Conservation (phyloP, 2,113 vertebrate species). For the Gila orcuttii region DNA sequence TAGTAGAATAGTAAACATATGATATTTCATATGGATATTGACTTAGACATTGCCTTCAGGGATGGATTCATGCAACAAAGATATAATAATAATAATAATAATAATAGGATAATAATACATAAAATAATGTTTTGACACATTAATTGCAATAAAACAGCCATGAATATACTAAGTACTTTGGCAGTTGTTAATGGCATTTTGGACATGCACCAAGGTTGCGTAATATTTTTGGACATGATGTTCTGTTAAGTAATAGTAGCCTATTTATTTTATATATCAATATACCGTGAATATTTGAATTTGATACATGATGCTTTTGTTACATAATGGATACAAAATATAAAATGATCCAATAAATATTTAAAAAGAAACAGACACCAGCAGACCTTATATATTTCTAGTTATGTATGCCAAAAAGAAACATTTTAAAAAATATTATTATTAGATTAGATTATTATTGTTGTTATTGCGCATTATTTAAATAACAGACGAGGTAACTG, state of each 20-base stretch:
- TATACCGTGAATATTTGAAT: not conserved
- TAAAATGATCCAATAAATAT: not conserved
- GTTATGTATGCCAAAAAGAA: not conserved
- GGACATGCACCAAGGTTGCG: not conserved
- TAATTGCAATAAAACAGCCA: not conserved
- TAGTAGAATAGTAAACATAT: not conserved
- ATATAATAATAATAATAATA: not conserved
- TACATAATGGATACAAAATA: not conserved
- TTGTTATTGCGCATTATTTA: conserved; percentile 1
- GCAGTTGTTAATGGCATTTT: not conserved
- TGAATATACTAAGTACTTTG: not conserved
- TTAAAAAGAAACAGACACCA: not conserved
- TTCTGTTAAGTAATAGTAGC: not conserved
- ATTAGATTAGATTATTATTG: not conserved
- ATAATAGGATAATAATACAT: not conserved
- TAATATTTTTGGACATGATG: not conserved
- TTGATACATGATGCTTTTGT: not conserved
- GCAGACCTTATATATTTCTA: not conserved
- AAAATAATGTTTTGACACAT: not conserved
- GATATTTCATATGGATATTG: not conserved
- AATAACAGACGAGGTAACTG: not conserved
- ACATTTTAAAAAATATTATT: accelerated
- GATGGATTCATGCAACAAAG: not conserved
- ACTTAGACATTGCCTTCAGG: not conserved
- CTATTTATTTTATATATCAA: not conserved